Evolutionary conservation across 2,888 invertebrate species (phyloP).

Genomic region (Apantesis nais): DNA sequence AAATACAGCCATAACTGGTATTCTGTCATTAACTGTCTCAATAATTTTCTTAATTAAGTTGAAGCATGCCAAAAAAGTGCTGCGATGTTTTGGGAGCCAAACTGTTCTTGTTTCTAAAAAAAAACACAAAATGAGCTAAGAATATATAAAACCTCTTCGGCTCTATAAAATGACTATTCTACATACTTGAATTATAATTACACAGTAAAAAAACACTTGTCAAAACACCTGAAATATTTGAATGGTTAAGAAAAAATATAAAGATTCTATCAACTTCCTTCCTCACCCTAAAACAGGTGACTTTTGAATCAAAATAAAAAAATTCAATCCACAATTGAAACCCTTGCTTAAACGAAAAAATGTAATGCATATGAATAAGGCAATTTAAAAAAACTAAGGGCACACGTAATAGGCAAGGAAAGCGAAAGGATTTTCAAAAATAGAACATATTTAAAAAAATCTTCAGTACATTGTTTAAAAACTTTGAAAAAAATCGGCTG

Average conservation of each 20-base stretch:
- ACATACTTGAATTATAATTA: constrained; percentile 17
- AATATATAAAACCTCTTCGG: constrained; percentile 3
- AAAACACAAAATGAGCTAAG: neutral
- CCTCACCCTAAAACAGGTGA: constrained; percentile 77
- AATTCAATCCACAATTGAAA: constrained; percentile 70
- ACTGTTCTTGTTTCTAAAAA: no score
- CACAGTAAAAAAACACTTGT: constrained; percentile 43
- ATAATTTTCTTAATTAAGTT: no score
- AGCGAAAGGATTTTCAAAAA: constrained; percentile 35
- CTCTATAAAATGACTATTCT: neutral
- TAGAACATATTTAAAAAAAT: constrained; percentile 11
- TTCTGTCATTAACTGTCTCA: no score
- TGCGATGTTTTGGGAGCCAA: no score
- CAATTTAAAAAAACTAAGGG: constrained; percentile 55
- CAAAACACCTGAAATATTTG: constrained; percentile 44
- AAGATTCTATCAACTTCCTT: constrained; percentile 70
- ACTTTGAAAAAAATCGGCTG: neutral
- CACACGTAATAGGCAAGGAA: constrained; percentile 60
- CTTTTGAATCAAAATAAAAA: constrained; percentile 57
- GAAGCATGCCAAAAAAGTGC: no score
- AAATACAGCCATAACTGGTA: no score
- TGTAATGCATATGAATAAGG: constrained; percentile 52
- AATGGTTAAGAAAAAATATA: constrained; percentile 47
- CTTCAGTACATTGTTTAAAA: constrained; percentile 7
- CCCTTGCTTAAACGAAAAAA: constrained; percentile 64